These are phyloP conservation scores for Acanthiza pusilla DNA, from an alignment of 2,797 vertebrate genomes.

Conservation along the genomic window DNA sequence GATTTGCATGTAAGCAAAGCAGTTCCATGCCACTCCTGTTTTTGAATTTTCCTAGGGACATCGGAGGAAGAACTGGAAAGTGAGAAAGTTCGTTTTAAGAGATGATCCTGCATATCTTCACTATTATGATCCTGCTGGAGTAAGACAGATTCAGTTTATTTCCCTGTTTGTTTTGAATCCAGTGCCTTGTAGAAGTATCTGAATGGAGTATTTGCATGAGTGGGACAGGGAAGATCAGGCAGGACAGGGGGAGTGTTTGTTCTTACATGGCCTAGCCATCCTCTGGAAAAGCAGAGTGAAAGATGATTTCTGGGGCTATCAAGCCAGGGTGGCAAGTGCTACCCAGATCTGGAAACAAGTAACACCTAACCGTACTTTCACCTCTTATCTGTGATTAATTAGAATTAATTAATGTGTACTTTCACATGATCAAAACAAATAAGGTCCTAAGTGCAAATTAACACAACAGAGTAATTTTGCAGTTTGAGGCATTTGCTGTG, in stretches of 20 bases:
- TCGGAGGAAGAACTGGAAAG: slow-evolving; percentile 96
- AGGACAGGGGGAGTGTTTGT: not conserved
- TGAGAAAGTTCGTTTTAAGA: slow-evolving; percentile 91
- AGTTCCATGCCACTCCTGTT: not conserved
- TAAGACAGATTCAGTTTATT: slow-evolving; percentile 50
- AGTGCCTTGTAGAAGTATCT: not conserved
- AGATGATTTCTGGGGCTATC: not conserved
- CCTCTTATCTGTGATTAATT: not conserved
- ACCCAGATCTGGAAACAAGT: not conserved
- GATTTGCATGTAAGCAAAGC: not conserved
- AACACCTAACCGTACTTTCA: not conserved
- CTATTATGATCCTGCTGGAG: slow-evolving; percentile 94
- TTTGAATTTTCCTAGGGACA: slow-evolving; percentile 82
- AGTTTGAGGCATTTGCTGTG: not conserved
- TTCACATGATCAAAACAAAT: not conserved
- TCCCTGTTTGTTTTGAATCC: not conserved
- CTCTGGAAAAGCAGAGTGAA: not conserved
- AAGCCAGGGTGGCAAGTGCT: not conserved
- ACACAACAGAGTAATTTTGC: not conserved
- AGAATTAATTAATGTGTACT: not conserved
- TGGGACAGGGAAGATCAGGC: not conserved
- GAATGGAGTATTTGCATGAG: not conserved
- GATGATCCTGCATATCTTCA: slow-evolving; percentile 93
- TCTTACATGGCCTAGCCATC: not conserved
- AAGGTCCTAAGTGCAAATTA: not conserved